These are phyloP conservation scores for Siniperca scherzeri DNA, from an alignment of 2,797 vertebrate genomes.

Conservation along the genomic window DNA sequence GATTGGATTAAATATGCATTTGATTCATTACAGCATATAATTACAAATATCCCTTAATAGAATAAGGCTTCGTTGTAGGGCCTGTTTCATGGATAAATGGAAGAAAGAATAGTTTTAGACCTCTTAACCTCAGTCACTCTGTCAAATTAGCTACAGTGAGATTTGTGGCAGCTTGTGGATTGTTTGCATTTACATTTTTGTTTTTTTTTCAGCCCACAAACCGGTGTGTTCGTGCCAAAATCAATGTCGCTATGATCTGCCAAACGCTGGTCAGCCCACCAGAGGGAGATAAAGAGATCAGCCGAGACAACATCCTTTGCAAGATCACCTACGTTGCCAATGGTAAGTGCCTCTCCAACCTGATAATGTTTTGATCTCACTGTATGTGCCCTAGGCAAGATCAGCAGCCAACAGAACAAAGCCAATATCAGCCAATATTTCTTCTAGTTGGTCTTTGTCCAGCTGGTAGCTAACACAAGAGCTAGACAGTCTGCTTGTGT, in stretches of 20 bases:
- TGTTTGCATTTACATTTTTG: constrained; percentile 20
- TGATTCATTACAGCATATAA: background rate
- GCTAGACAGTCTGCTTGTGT: background rate
- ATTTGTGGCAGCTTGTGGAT: background rate
- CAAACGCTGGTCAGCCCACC: constrained; percentile 98
- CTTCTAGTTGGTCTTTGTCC: background rate
- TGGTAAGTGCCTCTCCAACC: constrained; percentile 85
- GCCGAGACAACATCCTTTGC: constrained; percentile 97
- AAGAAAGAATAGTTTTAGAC: background rate
- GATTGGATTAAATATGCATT: background rate
- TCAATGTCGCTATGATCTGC: constrained; percentile 98
- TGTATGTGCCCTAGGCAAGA: background rate
- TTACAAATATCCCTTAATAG: background rate
- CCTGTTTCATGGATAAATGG: background rate
- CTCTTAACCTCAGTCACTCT: background rate
- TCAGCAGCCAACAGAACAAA: constrained; percentile 2
- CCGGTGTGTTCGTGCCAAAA: constrained; percentile 98
- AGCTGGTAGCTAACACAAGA: background rate
- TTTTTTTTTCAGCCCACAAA: constrained; percentile 88
- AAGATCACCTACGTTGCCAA: constrained; percentile 99
- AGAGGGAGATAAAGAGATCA: constrained; percentile 95
- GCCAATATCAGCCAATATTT: background rate
- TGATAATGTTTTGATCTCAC: constrained; percentile 13
- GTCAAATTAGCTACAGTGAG: constrained; percentile 10
- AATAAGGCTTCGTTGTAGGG: background rate